Conservation (phyloP, 2,113 vertebrate species). For the Nansenia antarctica region DNA sequence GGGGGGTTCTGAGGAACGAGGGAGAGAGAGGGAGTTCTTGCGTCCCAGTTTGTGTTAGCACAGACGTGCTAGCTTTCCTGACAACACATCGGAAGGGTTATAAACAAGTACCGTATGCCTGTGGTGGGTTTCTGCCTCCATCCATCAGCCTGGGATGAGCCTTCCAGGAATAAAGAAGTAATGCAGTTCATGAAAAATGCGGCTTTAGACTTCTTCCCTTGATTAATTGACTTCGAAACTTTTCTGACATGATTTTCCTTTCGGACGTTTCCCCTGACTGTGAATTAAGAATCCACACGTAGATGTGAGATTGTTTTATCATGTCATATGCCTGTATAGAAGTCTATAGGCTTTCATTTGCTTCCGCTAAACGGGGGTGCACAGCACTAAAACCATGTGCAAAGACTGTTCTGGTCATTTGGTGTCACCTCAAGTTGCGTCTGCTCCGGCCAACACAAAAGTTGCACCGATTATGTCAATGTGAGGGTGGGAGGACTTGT, state of each 20-base stretch:
- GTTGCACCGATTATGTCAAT: too few species aligned
- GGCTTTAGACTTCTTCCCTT: conserved; percentile 32
- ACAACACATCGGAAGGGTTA: conserved; percentile 36
- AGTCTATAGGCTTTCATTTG: too few species aligned
- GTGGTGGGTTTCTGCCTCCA: conserved; percentile 46
- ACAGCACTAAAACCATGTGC: too few species aligned
- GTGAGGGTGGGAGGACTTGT: too few species aligned
- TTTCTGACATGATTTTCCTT: conserved; percentile 35
- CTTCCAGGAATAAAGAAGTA: conserved; percentile 5
- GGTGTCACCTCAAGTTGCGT: too few species aligned
- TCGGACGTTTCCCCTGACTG: not conserved
- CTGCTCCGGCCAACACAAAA: too few species aligned
- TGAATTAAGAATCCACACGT: not conserved
- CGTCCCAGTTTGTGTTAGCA: conserved; percentile 43
- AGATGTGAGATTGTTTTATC: not conserved
- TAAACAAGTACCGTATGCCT: conserved; percentile 55
- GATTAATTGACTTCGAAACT: conserved; percentile 44
- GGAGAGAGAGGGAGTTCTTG: conserved; percentile 14
- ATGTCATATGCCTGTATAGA: not conserved
- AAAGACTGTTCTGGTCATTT: too few species aligned
- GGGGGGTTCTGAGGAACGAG: conserved; percentile 15
- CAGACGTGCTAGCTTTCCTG: conserved; percentile 28
- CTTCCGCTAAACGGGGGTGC: too few species aligned
- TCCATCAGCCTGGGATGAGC: conserved; percentile 41
- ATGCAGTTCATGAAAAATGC: conserved; percentile 18